Evolutionary conservation across 2,113 vertebrate genomes (phyloP).

Genomic region (Rhinoderma darwinii): DNA sequence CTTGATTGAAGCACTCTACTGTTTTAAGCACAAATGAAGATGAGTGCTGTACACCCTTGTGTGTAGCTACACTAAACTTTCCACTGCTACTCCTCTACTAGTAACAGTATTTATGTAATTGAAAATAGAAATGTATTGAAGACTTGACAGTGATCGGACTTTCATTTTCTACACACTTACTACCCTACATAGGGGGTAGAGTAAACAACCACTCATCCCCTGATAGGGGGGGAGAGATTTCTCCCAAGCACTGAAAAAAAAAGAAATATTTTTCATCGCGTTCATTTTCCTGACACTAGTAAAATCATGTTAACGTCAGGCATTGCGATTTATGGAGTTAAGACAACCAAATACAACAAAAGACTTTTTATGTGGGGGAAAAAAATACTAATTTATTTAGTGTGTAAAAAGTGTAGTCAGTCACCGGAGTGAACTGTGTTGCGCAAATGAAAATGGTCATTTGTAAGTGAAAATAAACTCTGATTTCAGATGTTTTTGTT

Average conservation of each 20-base stretch:
- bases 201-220: not conserved
- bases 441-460: not conserved
- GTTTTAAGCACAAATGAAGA: constrained; percentile 24
- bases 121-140: constrained; percentile 7
- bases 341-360: not conserved
- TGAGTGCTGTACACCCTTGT: not conserved
- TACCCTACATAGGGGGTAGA: not conserved
- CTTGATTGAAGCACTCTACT: not conserved
- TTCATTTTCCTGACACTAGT: not conserved
- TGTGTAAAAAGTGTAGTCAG: constrained; percentile 21
- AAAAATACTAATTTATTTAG: not conserved
- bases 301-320: not conserved
- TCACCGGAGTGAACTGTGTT: constrained; percentile 12
- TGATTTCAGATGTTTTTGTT: not conserved
- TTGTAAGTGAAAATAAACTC: constrained; percentile 48
- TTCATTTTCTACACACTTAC: constrained; percentile 3
- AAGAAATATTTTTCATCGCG: too few relatives aligned
- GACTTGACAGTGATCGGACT: not conserved
- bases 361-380: not conserved
- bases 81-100: constrained; percentile 9
- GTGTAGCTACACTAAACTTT: not conserved
- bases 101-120: not conserved
- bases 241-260: not conserved
- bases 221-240: not conserved
- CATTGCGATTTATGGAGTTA: not conserved